These are phyloP conservation scores for Holothuria scabra DNA, from an alignment of 53 echinoderm and acorn worm species.

Conservation along the genomic window DNA sequence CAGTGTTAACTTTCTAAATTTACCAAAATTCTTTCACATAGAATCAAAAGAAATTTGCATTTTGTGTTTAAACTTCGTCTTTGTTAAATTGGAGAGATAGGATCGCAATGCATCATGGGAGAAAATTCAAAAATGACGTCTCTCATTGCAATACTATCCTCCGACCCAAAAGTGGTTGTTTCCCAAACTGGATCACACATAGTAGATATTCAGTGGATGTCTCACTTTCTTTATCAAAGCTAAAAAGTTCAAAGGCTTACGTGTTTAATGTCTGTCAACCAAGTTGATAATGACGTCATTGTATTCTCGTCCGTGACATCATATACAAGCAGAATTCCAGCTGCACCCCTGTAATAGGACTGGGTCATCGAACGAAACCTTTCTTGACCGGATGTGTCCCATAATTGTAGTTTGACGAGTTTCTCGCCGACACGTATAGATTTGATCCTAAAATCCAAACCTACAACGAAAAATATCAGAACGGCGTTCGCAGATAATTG, in stretches of 20 bases:
- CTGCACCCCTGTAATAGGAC: conserved; percentile 91
- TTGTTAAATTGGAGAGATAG: no score
- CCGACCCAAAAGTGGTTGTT: no score
- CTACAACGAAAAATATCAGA: conserved; percentile 32
- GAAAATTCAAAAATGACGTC: no score
- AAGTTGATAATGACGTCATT: conserved; percentile 65
- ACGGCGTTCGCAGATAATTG: no score
- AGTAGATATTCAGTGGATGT: neutral
- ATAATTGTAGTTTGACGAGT: conserved; percentile 80
- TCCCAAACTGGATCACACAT: no score
- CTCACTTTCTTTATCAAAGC: no score
- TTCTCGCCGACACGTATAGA: conserved; percentile 65
- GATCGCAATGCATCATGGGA: no score
- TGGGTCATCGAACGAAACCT: conserved; percentile 97
- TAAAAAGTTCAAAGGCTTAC: conserved; percentile 45
- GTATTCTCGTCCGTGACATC: conserved; percentile 90
- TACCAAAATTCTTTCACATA: no score
- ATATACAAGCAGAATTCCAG: conserved; percentile 87
- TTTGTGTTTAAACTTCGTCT: no score
- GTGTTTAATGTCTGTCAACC: conserved; percentile 80
- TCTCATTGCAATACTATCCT: no score
- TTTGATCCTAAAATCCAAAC: conserved; percentile 88
- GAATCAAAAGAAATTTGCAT: no score
- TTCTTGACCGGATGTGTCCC: conserved; percentile 97
- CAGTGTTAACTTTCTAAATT: no score